Conservation (phyloP, 1,140 invertebrate species). For the Drosophila sechellia region DNA sequence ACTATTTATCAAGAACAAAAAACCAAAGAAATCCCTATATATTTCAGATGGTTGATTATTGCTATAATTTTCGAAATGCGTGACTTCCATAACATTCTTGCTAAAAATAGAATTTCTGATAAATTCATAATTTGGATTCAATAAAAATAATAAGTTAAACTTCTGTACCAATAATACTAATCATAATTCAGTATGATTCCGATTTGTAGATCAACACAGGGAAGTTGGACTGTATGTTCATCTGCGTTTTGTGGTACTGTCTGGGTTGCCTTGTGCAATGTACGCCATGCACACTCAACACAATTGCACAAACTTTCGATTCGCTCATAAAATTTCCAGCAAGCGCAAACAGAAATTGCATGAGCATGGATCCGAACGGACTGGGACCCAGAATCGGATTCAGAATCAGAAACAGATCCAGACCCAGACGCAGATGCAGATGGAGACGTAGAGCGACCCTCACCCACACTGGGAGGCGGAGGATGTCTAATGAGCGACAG, state of each 20-base stretch:
- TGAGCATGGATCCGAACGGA: conserved; percentile 33
- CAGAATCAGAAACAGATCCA: conserved; percentile 14
- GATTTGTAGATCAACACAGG: not conserved
- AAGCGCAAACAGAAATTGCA: conserved; percentile 52
- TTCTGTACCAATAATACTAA: too few relatives aligned
- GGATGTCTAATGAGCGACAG: conserved; percentile 61
- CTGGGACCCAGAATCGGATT: conserved; percentile 23
- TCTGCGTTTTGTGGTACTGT: conserved; percentile 47
- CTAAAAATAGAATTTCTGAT: too few relatives aligned
- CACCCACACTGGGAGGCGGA: conserved; percentile 30
- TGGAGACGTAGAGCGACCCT: not conserved
- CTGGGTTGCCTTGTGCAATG: conserved; percentile 54
- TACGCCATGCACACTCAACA: conserved; percentile 36
- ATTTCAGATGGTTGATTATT: not conserved
- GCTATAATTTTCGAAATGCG: too few relatives aligned
- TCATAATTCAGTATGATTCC: not conserved
- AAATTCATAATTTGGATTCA: too few relatives aligned
- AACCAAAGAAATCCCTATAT: not conserved
- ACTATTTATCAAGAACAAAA: not conserved
- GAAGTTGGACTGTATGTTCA: conserved; percentile 28
- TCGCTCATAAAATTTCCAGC: conserved; percentile 67
- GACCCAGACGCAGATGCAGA: conserved; percentile 16
- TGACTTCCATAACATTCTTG: too few relatives aligned
- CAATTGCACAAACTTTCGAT: conserved; percentile 62
- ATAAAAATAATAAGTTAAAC: too few relatives aligned